Conservation (phyloP, 2,797 vertebrate genomes). For the Oceanodroma leucorhoa region DNA sequence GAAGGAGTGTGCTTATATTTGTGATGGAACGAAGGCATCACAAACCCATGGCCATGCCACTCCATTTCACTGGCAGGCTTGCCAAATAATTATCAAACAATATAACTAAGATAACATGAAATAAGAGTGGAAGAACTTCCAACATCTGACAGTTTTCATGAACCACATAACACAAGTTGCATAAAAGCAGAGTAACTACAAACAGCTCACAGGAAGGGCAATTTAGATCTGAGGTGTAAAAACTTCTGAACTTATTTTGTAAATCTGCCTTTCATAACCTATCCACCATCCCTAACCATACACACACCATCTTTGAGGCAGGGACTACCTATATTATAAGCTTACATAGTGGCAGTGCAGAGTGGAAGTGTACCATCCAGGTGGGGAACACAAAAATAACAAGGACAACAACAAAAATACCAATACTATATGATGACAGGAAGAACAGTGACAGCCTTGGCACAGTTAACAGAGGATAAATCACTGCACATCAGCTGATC, state of each 20-base stretch:
- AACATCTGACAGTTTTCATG: background rate
- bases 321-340: background rate
- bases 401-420: background rate
- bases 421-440: background rate
- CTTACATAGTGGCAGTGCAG: fast-evolving
- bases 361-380: background rate
- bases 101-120: background rate
- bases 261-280: background rate
- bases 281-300: background rate
- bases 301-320: background rate
- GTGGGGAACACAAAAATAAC: background rate
- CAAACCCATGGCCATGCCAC: background rate
- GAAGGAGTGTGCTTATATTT: background rate
- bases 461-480: background rate
- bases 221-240: background rate
- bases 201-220: background rate
- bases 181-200: background rate
- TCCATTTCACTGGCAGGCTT: background rate
- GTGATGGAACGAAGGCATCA: background rate
- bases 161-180: background rate
- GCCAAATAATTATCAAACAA: background rate
- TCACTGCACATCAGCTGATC: background rate
- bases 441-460: background rate
- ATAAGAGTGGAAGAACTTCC: background rate
- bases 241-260: background rate